Evolutionary conservation across 2,888 invertebrate genomes (phyloP), one percentile per base, ranked within the genome.

Genomic region (Clanis bilineata): DNA sequence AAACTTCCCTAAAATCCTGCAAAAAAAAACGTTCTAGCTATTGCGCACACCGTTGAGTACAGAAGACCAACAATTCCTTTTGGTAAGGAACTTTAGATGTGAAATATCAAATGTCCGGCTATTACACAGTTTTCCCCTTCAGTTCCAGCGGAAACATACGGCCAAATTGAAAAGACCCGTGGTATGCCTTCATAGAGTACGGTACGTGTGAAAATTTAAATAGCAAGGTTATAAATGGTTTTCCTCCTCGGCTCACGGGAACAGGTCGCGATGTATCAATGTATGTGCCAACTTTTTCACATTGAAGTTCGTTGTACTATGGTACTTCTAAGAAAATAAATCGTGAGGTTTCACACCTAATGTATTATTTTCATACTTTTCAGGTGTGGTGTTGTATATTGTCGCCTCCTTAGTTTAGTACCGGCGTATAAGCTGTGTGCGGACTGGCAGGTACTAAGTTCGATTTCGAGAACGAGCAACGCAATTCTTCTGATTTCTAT

Each of bases 241-340:
- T 79, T 76, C 76, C 78, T 72, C 65, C 45, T 61, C 66, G 65
- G 64, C 66, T 78, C 66, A 61, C 66, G 61, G 70, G 77, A 77
- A 75, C 21, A 65, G 61, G 60, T 62, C 58, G 62, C 58, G 57
- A 36, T 59, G 63, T 62, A 65, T 63, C 62, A 60, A 66, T 59
- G 64, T 61, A 57, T 41, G 64, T 72, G 74, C 72, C 72, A 70
- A 67, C 21, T 63, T 63, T 66, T 57, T 63, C 56, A 64, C 38
- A 67, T 64, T 57, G 57, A 62, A 58, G 54, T 59, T 56, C 36
- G 38, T 38, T 23, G 44, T 45, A 38, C 38, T 38, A 36, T 10
- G 41, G 5, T 61, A 64, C 41, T 76, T 76, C 76, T 59, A 23
- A 64, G 76, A 76, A 76, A 62, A 63, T 45, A 22, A 22, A 47